Conservation (phyloP, 2,113 vertebrate species). For the Tiliqua scincoides region DNA sequence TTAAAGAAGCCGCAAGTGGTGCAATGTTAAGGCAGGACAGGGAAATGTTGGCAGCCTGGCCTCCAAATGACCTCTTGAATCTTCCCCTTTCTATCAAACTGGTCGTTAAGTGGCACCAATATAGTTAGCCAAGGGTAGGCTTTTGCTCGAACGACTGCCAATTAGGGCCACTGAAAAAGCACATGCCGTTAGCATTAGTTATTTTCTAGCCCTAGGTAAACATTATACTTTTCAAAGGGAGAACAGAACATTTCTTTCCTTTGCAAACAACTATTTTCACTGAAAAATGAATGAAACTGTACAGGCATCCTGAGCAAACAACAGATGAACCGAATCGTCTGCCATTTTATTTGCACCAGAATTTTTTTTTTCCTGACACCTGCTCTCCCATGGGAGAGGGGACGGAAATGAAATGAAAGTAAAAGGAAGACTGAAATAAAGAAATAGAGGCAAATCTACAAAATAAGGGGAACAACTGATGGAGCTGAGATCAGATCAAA, state of each 20-base stretch:
- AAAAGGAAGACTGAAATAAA: background rate
- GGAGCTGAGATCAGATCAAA: background rate
- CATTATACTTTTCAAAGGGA: constrained; percentile 26
- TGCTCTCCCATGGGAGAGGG: constrained; percentile 6
- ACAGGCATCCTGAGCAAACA: constrained; percentile 22
- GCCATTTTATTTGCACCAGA: constrained; percentile 25
- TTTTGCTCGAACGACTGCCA: constrained; percentile 24
- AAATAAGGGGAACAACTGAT: background rate
- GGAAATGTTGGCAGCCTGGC: background rate
- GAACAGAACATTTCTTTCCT: background rate
- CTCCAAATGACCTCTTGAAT: constrained; percentile 32
- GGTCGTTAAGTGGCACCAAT: background rate
- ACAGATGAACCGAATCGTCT: constrained; percentile 40
- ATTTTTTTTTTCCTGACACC: constrained; percentile 29
- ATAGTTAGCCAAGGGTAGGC: background rate
- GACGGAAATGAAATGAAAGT: constrained; percentile 25
- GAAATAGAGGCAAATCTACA: constrained; percentile 6
- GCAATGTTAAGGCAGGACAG: background rate
- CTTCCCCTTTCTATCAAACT: constrained; percentile 28
- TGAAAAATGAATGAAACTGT: constrained; percentile 51
- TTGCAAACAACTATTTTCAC: constrained; percentile 39
- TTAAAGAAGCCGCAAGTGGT: constrained; percentile 56
- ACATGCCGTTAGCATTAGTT: background rate
- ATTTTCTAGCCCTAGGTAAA: constrained; percentile 35
- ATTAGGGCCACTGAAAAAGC: constrained; percentile 25